Evolutionary conservation across 2,888 invertebrate species (phyloP).

Genomic region (Himalopsyche tibetana): DNA sequence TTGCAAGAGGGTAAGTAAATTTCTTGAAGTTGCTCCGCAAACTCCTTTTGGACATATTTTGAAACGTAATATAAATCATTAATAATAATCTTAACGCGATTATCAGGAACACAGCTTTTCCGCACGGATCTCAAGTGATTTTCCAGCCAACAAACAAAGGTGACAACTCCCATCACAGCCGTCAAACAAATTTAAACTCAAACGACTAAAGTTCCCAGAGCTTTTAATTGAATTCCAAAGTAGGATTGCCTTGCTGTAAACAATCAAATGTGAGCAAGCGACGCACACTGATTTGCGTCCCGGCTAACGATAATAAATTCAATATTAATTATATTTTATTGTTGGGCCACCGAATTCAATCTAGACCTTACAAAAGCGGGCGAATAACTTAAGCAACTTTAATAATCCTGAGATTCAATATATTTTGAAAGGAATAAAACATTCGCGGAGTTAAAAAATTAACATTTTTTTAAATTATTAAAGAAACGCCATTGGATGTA

Average conservation of each 20-base stretch:
- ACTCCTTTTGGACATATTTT: neutral
- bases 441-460: neutral
- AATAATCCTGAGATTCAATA: neutral
- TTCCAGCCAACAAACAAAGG: constrained; percentile 37
- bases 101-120: constrained; percentile 25
- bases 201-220: constrained; percentile 17
- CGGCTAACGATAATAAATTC: constrained; percentile 29
- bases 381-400: constrained; percentile 36
- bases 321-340: constrained; percentile 40
- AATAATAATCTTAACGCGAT: constrained; percentile 11
- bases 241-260: constrained; percentile 40
- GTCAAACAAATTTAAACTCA: constrained; percentile 43
- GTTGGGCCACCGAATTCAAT: constrained; percentile 33
- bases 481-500: too few relatives aligned
- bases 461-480: neutral
- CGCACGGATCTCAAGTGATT: constrained; percentile 17
- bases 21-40: neutral
- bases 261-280: constrained; percentile 40
- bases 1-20: neutral
- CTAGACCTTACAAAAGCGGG: constrained; percentile 6
- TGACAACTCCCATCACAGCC: constrained; percentile 41
- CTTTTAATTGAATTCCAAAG: constrained; percentile 50
- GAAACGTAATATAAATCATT: neutral
- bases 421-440: neutral
- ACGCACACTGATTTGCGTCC: neutral